A percentile compares a stretch with the other conserved stretches of the same genome.
Conservation (phyloP, 2,797 vertebrate species). For the Malacoctenus gilli region DNA sequence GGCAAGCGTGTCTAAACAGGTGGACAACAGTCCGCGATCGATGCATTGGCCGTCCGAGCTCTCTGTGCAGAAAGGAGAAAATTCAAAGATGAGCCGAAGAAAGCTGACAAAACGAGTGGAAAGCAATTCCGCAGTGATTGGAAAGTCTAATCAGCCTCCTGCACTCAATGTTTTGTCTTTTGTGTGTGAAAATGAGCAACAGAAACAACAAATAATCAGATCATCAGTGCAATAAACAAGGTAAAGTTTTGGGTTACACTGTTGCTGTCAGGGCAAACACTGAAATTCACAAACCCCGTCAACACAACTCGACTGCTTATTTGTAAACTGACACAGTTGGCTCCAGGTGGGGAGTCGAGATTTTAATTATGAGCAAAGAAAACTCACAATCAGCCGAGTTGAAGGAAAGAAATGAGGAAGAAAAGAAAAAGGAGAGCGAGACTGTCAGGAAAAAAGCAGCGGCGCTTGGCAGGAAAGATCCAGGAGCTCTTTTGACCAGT, state of each 20-base stretch:
- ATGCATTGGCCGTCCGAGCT: neutral
- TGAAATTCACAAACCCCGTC: neutral
- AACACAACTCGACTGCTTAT: neutral
- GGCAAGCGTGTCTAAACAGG: neutral
- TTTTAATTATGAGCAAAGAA: neutral
- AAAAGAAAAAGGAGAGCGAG: neutral
- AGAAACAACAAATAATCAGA: neutral
- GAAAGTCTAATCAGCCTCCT: too few species aligned
- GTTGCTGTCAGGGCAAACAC: neutral
- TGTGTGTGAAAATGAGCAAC: neutral
- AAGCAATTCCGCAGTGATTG: neutral
- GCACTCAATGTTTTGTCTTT: neutral
- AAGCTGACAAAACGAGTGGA: neutral
- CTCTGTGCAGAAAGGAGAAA: neutral
- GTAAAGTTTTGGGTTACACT: too few species aligned
- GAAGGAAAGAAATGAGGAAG: too few species aligned
- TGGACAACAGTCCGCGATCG: neutral
- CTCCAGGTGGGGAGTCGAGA: neutral
- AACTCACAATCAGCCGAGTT: neutral
- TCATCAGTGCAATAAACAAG: neutral
- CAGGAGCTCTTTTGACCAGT: conserved; percentile 15
- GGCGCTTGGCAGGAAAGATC: conserved; percentile 2
- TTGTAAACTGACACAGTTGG: neutral
- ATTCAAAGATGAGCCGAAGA: neutral
- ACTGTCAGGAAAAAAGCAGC: conserved; percentile 2